A percentile compares a stretch with the other conserved stretches of the same genome.
phyloP scores from a whole-genome alignment of 2,113 vertebrate species.

The Opisthocomus hoazin region DNA sequence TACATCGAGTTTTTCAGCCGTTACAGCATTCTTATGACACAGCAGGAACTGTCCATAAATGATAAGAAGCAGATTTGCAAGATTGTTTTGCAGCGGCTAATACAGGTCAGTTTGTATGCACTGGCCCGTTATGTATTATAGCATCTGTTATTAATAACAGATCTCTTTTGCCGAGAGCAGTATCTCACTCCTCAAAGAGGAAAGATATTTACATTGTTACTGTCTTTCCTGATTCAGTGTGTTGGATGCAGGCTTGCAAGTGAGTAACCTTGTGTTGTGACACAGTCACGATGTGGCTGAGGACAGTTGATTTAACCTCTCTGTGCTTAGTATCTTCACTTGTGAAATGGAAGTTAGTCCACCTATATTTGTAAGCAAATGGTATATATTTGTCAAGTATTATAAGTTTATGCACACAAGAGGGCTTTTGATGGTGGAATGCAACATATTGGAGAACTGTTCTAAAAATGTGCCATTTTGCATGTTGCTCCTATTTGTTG shows the following conservation, averaged over 20 bases:
- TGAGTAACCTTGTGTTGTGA: not conserved
- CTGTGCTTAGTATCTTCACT: not conserved
- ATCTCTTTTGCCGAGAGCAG: not conserved
- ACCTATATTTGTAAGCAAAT: not conserved
- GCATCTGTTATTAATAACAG: not conserved
- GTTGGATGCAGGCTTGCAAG: not conserved
- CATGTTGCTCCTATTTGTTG: accelerated
- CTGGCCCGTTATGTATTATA: not conserved
- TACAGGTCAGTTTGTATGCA: conserved; percentile 77
- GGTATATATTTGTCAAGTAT: not conserved
- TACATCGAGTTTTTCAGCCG: conserved; percentile 96
- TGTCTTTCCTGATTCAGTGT: not conserved
- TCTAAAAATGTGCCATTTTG: not conserved
- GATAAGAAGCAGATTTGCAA: conserved; percentile 93
- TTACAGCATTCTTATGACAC: conserved; percentile 92
- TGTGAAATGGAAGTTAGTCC: not conserved
- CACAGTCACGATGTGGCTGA: accelerated
- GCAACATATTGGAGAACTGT: not conserved
- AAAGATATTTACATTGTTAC: not conserved
- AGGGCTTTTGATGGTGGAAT: not conserved
- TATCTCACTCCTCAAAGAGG: not conserved
- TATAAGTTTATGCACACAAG: not conserved
- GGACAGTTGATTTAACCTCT: not conserved
- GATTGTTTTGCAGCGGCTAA: conserved; percentile 84
- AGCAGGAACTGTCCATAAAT: conserved; percentile 74